Conservation (phyloP, 1,140 invertebrate genomes). For the Pygmarrhopalites habei region DNA sequence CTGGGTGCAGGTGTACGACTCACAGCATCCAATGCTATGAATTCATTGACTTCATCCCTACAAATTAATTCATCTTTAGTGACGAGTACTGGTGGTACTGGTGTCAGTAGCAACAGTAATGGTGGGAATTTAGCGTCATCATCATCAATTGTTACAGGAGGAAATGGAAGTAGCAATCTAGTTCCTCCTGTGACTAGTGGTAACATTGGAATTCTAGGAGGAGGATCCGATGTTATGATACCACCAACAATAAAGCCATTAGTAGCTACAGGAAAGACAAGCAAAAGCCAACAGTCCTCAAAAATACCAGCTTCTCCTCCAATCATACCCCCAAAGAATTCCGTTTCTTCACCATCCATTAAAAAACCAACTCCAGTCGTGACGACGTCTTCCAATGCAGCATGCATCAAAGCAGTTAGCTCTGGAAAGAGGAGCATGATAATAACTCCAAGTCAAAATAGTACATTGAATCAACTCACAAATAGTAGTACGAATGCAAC, state of each 20-base stretch:
- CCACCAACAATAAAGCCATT: too few relatives aligned
- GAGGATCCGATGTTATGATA: too few relatives aligned
- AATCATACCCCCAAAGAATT: conserved; percentile 7
- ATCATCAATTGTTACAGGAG: conserved; percentile 1
- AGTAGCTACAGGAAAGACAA: conserved; percentile 40
- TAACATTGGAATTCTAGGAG: too few relatives aligned
- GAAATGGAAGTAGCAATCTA: neutral
- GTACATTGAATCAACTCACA: conserved; percentile 1
- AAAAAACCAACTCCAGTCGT: conserved; percentile 30
- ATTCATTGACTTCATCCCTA: conserved; percentile 43
- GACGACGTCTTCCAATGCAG: conserved; percentile 31
- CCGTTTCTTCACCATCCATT: conserved; percentile 21
- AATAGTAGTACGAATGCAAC: conserved; percentile 6
- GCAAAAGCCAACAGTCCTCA: conserved; percentile 44
- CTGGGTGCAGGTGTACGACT: conserved; percentile 43
- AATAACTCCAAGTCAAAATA: conserved; percentile 19
- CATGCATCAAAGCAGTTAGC: conserved; percentile 36
- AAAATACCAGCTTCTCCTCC: conserved; percentile 21
- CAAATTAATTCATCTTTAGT: neutral
- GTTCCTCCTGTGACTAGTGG: too few relatives aligned
- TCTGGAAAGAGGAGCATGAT: conserved; percentile 17
- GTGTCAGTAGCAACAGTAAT: neutral
- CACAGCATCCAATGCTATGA: conserved; percentile 42
- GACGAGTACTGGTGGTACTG: conserved; percentile 41
- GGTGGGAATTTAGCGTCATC: too few relatives aligned